phyloP scores from a whole-genome alignment of 2,113 vertebrate genomes.

The Lagopus leucura region DNA sequence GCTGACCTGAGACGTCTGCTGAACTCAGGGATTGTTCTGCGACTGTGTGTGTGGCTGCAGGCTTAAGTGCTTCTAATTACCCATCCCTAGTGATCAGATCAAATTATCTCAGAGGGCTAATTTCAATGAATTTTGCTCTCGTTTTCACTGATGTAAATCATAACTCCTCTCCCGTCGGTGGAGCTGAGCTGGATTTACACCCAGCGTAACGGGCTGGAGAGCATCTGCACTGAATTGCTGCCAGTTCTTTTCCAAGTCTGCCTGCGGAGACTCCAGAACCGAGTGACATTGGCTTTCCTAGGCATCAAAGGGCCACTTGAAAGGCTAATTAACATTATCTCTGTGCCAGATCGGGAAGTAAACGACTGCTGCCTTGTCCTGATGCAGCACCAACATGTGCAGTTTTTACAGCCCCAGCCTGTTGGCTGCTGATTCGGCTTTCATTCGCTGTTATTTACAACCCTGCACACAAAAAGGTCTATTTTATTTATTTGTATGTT shows the following conservation, averaged over 20 bases:
- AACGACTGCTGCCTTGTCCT: not conserved
- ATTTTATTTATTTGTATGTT: not conserved
- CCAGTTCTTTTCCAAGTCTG: not conserved
- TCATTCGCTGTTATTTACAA: conserved; percentile 34
- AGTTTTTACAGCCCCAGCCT: conserved; percentile 8
- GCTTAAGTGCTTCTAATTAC: not conserved
- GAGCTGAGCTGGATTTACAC: conserved; percentile 37
- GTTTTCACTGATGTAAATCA: conserved; percentile 2
- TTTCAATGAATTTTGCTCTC: not conserved
- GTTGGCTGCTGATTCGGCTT: conserved; percentile 48
- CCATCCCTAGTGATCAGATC: conserved; percentile 8
- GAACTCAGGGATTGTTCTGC: not conserved
- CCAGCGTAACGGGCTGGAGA: not conserved
- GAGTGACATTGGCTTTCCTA: not conserved
- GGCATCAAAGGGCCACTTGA: not conserved
- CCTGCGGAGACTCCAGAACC: conserved; percentile 15
- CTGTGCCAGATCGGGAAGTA: not conserved
- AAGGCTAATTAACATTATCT: conserved; percentile 9
- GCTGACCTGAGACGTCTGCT: not conserved
- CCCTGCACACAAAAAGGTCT: not conserved
- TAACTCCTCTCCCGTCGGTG: not conserved
- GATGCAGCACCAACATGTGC: not conserved
- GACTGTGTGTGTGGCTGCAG: not conserved
- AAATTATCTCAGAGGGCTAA: not conserved
- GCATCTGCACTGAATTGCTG: conserved; percentile 23